Evolutionary conservation across 64 coral and sea anemone genomes (phyloP), one percentile per base, ranked within the genome.

Genomic region (Cladopsammia gracilis): DNA sequence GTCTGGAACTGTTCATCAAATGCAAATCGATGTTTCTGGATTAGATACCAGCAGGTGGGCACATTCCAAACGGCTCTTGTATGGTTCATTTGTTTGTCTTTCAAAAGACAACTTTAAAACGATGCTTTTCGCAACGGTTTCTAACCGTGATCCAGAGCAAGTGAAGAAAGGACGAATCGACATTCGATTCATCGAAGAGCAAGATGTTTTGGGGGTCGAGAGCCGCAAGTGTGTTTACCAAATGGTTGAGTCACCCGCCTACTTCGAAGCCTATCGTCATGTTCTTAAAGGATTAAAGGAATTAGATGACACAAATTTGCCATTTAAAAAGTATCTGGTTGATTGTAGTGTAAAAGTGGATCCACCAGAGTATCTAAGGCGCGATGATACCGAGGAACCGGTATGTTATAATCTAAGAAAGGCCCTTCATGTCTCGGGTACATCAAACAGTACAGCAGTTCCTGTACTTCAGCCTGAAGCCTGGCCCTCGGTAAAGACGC

Each of bases 61-160:
- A 20, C 49, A 79, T 1, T 81, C 75, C 56, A 89, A 89, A 45
- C 49, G 62, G 15, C 49, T 90, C 0, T 25, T 90, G 2, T 80
- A 54, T 79, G 94, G 94, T 66, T 96, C 94, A 64, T 89, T 96
- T 69, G 89, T 96, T 61, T 96, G 94, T 54, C 62, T 96, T 65
- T 96, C 94, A 10, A 87, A 57, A 24, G 85, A 92, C 66, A 92
- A 92, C 58, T 96, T 96, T 58, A 54, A 91, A 13, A 92, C 76
- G 5, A 96, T 91, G 85, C 50, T 96, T 9, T 96, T 96, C 45
- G 94, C 94, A 77, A 96, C 94, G 26, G 85, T 96, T 14, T 49
- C 34, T 48, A 70, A 88, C 10, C 75, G 91, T 12, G 64, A 93
- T 13, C 49, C 83, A 88, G n/a, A 62, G 5, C 12, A 93, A 0